phyloP scores from a whole-genome alignment of 2,888 invertebrate genomes.

The Oligia fasciuncula region DNA sequence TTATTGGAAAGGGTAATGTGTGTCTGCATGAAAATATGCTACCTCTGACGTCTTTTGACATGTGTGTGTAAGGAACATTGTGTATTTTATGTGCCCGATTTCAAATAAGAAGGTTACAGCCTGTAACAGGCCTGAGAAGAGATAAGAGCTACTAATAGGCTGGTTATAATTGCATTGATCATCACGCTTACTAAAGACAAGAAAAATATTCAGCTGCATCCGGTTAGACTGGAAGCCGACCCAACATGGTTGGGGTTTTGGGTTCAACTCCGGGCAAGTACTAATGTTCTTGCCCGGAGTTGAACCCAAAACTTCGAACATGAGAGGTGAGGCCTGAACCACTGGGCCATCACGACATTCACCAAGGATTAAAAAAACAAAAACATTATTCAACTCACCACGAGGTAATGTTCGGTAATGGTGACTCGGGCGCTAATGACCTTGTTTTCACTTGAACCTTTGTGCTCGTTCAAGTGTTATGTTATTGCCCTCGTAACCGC shows the following conservation, averaged over 20 bases:
- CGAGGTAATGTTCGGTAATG: not conserved
- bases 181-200: too few relatives aligned
- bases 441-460: constrained; percentile 39
- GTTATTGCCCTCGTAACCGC: constrained; percentile 36
- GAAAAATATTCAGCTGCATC: too few relatives aligned
- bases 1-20: constrained; percentile 13
- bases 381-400: not conserved
- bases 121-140: too few relatives aligned
- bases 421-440: constrained; percentile 31
- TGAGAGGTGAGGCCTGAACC: not conserved
- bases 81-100: not conserved
- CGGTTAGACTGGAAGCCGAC: too few relatives aligned
- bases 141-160: too few relatives aligned
- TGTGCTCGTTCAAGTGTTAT: constrained; percentile 26
- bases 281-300: not conserved
- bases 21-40: not conserved
- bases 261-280: too few relatives aligned
- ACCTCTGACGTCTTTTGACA: not conserved
- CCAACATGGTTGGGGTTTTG: too few relatives aligned
- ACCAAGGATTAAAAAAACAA: not conserved
- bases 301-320: not conserved
- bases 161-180: too few relatives aligned
- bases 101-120: too few relatives aligned
- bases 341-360: not conserved
- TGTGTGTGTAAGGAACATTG: not conserved